phyloP scores from a whole-genome alignment of 1,140 invertebrate genomes.

The Riptortus pedestris region DNA sequence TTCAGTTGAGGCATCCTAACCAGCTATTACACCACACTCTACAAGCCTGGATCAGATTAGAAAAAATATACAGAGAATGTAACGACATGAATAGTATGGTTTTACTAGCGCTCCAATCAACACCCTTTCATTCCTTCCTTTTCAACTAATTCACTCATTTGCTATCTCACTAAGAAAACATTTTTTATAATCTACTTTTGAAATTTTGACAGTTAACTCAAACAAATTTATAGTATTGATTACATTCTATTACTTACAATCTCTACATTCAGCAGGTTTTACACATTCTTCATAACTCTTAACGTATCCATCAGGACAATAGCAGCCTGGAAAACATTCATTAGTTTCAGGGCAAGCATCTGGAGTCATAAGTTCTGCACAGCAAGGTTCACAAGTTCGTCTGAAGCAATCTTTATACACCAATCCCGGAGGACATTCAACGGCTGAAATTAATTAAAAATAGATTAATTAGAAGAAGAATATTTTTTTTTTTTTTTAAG shows the following conservation, averaged over 20 bases:
- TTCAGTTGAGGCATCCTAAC: not conserved
- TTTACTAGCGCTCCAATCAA: too few relatives aligned
- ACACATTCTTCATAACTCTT: constrained; percentile 58
- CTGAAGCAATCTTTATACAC: constrained; percentile 71
- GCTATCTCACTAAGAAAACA: too few relatives aligned
- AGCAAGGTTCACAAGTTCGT: constrained; percentile 57
- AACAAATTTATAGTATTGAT: not conserved
- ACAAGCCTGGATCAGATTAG: not conserved
- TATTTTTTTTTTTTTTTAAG: too few relatives aligned
- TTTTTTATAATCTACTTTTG: too few relatives aligned
- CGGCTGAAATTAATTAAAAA: constrained; percentile 40
- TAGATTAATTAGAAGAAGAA: not conserved
- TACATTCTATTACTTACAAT: too few relatives aligned
- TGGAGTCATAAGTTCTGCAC: constrained; percentile 47
- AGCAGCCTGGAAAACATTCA: constrained; percentile 70
- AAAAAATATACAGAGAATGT: not conserved
- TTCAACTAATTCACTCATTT: too few relatives aligned
- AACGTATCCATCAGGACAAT: constrained; percentile 66
- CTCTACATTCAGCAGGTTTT: constrained; percentile 55
- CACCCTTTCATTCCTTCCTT: too few relatives aligned
- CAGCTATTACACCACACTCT: not conserved
- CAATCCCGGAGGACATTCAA: constrained; percentile 55
- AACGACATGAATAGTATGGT: not conserved
- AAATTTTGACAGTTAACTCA: not conserved
- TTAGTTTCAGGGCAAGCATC: constrained; percentile 49